Evolutionary conservation across 2,888 invertebrate genomes (phyloP).

Genomic region (Drosophila parthenogenetica): DNA sequence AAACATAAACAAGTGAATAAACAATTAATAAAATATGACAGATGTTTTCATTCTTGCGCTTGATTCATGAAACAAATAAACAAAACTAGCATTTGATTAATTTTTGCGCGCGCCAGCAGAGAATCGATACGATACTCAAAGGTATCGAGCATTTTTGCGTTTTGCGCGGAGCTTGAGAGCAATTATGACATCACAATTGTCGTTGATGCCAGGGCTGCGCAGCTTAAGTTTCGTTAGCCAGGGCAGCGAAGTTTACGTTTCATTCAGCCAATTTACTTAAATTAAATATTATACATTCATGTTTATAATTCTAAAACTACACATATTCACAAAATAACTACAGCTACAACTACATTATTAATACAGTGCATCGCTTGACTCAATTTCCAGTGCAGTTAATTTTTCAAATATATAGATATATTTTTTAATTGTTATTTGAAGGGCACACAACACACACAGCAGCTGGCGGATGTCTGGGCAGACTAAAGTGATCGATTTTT

Average conservation of each 20-base stretch:
- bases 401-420: neutral
- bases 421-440: slow-evolving; percentile 25
- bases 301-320: slow-evolving; percentile 6
- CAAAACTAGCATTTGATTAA: neutral
- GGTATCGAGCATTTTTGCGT: neutral
- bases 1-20: slow-evolving; percentile 7
- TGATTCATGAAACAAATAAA: neutral
- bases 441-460: slow-evolving; percentile 2
- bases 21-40: neutral
- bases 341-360: neutral
- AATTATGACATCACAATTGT: slow-evolving; percentile 6
- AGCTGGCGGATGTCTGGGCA: slow-evolving; percentile 21
- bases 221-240: no score
- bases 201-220: neutral
- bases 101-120: neutral
- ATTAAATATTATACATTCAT: neutral
- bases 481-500: neutral
- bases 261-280: neutral
- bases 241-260: neutral
- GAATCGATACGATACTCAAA: neutral
- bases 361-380: slow-evolving; percentile 1
- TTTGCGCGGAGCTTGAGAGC: neutral
- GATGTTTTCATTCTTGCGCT: no score
- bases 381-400: slow-evolving; percentile 9
- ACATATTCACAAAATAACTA: slow-evolving; percentile 6